These are phyloP conservation scores for Muscicapa comitata DNA, from an alignment of 2,797 vertebrate genomes.

Conservation along the genomic window DNA sequence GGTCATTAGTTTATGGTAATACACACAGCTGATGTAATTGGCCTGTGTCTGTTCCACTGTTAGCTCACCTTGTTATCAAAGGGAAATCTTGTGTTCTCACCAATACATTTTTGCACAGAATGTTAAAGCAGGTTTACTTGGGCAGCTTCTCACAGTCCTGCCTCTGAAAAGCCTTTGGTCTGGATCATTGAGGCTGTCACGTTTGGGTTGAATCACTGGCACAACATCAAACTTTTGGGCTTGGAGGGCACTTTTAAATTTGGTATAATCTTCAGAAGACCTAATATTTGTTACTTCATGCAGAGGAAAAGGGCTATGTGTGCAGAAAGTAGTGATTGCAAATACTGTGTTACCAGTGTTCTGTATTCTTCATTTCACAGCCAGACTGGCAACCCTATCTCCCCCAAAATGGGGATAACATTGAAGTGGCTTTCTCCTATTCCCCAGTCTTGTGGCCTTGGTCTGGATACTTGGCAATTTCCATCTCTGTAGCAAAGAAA, in stretches of 20 bases:
- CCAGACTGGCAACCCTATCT: conserved; percentile 98
- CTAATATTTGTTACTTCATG: not conserved
- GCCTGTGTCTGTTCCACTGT: not conserved
- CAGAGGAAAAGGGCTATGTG: not conserved
- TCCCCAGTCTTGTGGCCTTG: conserved; percentile 95
- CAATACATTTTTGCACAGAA: not conserved
- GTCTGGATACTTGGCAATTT: conserved; percentile 95
- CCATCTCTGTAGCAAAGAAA: conserved; percentile 97
- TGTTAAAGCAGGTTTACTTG: not conserved
- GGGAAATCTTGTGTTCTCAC: not conserved
- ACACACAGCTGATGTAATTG: not conserved
- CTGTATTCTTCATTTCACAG: conserved; percentile 69
- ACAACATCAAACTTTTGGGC: not conserved
- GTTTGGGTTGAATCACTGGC: not conserved
- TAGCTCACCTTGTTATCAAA: not conserved
- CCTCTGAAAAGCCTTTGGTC: not conserved
- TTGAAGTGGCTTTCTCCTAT: conserved; percentile 94
- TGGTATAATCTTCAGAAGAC: not conserved
- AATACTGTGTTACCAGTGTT: not conserved
- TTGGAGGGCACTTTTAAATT: not conserved
- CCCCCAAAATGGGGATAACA: conserved; percentile 95
- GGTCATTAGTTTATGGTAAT: not conserved
- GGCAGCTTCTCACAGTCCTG: not conserved
- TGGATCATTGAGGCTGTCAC: rapidly evolving
- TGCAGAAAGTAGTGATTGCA: not conserved